These are phyloP conservation scores for Agonopterix subpropinquella DNA, from an alignment of 2,888 invertebrate genomes.

Conservation along the genomic window DNA sequence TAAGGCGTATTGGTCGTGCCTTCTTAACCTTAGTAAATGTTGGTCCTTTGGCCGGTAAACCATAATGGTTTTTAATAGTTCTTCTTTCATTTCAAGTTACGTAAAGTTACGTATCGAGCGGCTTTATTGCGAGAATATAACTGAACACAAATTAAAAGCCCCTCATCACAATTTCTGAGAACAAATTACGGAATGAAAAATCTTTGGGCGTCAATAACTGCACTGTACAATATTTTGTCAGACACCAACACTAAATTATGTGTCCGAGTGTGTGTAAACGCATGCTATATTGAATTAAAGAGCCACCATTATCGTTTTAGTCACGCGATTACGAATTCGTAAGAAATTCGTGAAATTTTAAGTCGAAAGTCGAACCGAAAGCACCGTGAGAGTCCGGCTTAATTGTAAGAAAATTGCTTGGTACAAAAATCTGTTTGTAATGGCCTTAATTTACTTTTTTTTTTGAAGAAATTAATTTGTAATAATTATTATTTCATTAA, in stretches of 20 bases:
- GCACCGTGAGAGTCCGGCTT: background rate
- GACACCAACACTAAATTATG: background rate
- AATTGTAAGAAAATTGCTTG: background rate
- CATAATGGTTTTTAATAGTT: too few relatives aligned
- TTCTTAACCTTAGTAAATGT: too few relatives aligned
- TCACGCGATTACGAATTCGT: slow-evolving; percentile 7
- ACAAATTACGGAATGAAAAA: too few relatives aligned
- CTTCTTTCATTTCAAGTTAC: too few relatives aligned
- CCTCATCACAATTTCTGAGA: too few relatives aligned
- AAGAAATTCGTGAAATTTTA: background rate
- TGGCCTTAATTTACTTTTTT: slow-evolving; percentile 1
- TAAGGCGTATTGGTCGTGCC: too few relatives aligned
- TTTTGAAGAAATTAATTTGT: background rate
- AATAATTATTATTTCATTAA: background rate
- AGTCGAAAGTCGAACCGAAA: background rate
- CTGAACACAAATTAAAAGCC: too few relatives aligned
- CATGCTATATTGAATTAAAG: slow-evolving; percentile 11
- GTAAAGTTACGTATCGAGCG: too few relatives aligned
- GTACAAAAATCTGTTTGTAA: background rate
- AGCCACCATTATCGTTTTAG: slow-evolving; percentile 9
- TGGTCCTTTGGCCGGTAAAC: too few relatives aligned
- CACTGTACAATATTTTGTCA: too few relatives aligned
- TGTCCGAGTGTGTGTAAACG: background rate
- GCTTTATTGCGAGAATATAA: too few relatives aligned
- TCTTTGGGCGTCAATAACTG: too few relatives aligned